Conservation (phyloP, 1,140 invertebrate species). For the Thaumatotibia leucotreta region DNA sequence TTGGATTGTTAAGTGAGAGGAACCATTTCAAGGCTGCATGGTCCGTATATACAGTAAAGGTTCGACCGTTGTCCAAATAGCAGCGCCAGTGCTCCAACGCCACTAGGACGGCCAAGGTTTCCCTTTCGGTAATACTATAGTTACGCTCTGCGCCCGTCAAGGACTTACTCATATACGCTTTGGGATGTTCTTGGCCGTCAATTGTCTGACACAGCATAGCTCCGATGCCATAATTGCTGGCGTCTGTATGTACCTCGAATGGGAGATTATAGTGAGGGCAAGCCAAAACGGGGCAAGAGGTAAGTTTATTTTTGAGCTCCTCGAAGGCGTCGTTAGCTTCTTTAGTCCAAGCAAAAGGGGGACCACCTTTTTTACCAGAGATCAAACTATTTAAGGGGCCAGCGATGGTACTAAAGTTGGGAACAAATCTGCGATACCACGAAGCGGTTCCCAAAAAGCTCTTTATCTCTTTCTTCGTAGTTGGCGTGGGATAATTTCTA, state of each 20-base stretch:
- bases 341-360: background rate
- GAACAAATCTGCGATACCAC: background rate
- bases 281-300: background rate
- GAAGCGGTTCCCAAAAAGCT: background rate
- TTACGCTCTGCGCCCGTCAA: background rate
- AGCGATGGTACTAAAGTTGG: background rate
- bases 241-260: background rate
- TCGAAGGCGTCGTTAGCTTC: background rate
- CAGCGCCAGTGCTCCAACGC: background rate
- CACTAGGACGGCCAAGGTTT: background rate
- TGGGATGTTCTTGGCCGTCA: background rate
- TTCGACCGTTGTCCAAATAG: background rate
- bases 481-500: constrained; percentile 19
- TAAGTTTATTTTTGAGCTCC: background rate
- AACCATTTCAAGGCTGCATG: background rate
- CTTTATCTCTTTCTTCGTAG: background rate
- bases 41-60: background rate
- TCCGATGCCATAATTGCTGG: background rate
- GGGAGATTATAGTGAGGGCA: background rate
- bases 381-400: background rate
- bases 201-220: background rate
- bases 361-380: background rate
- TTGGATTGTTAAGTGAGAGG: background rate
- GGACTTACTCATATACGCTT: background rate
- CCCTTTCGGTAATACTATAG: background rate